These are phyloP conservation scores for Lanistes nyassanus DNA, from an alignment of 1,140 invertebrate genomes.

Conservation along the genomic window DNA sequence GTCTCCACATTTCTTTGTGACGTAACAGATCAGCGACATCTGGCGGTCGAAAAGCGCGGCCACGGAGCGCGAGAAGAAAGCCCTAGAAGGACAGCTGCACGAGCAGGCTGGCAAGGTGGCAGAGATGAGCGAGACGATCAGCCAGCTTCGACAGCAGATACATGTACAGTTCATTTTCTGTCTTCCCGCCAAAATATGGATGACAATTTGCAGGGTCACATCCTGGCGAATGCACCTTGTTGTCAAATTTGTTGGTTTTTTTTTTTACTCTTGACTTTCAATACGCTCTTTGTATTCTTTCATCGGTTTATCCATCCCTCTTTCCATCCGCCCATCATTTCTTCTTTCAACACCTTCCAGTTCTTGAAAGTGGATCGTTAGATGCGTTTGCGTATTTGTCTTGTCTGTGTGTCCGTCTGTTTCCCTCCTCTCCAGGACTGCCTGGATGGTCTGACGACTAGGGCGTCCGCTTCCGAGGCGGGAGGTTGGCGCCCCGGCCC, in stretches of 20 bases:
- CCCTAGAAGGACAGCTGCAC: conserved; percentile 34
- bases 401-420: no score
- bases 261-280: not conserved
- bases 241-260: not conserved
- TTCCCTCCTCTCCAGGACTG: no score
- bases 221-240: no score
- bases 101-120: conserved; percentile 26
- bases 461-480: no score
- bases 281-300: not conserved
- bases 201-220: no score
- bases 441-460: no score
- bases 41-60: conserved; percentile 54
- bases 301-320: not conserved
- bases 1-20: not conserved
- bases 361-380: no score
- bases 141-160: conserved; percentile 41
- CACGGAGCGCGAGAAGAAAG: conserved; percentile 41
- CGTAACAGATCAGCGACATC: conserved; percentile 46
- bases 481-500: no score
- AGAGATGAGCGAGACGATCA: conserved; percentile 35
- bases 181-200: no score
- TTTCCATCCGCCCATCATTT: no score
- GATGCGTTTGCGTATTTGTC: no score
- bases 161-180: conserved; percentile 42
- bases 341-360: no score